Percentiles rank a stretch among this genome's conserved stretches.
Conservation (phyloP, 64 coral and sea anemone genomes). For the Actinia tenebrosa region DNA sequence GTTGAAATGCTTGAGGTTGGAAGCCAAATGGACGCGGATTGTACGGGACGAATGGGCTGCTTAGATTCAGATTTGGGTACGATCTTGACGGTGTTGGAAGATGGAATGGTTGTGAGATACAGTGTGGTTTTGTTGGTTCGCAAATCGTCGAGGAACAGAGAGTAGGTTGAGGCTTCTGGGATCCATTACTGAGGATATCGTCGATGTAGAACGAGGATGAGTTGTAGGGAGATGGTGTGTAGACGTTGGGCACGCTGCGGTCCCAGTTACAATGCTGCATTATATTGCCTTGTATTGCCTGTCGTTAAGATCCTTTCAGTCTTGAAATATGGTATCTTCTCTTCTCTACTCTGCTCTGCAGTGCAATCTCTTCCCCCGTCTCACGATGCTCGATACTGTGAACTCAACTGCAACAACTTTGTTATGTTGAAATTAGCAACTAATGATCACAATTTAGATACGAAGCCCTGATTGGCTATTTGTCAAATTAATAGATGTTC, state of each 20-base stretch:
- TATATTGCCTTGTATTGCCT: not conserved
- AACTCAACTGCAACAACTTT: constrained; percentile 77
- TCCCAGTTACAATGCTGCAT: constrained; percentile 93
- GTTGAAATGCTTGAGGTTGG: constrained; percentile 62
- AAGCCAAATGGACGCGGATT: constrained; percentile 53
- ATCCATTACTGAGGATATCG: constrained; percentile 75
- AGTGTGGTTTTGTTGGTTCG: constrained; percentile 86
- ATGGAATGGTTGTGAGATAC: constrained; percentile 76
- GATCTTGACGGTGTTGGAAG: constrained; percentile 58
- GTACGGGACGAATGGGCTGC: constrained; percentile 78
- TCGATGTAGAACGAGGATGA: constrained; percentile 95
- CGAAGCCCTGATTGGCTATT: constrained; percentile 86
- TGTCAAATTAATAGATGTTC: constrained; percentile 97
- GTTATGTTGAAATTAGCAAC: constrained; percentile 99
- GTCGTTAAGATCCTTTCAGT: not conserved
- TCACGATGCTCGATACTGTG: constrained; percentile 17
- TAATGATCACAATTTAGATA: constrained; percentile 99
- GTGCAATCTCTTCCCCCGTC: not conserved
- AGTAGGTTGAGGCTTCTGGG: constrained; percentile 67
- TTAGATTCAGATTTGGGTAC: constrained; percentile 52
- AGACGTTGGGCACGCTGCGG: constrained; percentile 55
- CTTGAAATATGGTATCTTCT: constrained; percentile 41
- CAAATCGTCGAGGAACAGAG: constrained; percentile 93
- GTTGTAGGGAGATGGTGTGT: constrained; percentile 57
- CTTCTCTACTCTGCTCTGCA: not conserved